A percentile compares a stretch with the other conserved stretches of the same genome.
Conservation (phyloP, 2,888 invertebrate genomes). For the Lamellibrachia satsuma region DNA sequence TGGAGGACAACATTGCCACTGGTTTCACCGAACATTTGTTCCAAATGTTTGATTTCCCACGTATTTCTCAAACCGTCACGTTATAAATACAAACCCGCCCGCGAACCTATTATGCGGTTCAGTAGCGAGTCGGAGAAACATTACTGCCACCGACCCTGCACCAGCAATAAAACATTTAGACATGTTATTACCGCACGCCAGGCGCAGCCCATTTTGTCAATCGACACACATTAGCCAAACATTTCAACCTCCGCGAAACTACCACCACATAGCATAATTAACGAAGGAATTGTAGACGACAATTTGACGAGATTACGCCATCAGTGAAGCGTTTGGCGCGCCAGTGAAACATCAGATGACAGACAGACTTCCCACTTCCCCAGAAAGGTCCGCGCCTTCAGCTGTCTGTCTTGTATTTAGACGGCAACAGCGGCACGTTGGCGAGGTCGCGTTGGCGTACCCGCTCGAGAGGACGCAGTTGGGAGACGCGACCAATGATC, state of each 20-base stretch:
- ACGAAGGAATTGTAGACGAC: neutral
- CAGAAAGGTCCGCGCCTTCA: neutral
- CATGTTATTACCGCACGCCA: neutral
- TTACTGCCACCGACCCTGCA: neutral
- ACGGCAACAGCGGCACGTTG: conserved; percentile 3
- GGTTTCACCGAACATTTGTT: too few species aligned
- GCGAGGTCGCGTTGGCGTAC: conserved; percentile 17
- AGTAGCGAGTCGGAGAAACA: neutral
- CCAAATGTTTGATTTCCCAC: too few species aligned
- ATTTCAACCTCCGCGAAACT: neutral
- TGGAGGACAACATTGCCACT: neutral
- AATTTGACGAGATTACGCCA: neutral
- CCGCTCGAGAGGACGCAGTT: neutral
- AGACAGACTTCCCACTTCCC: neutral
- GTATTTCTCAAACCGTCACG: neutral
- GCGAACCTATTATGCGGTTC: neutral
- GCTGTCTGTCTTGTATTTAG: neutral
- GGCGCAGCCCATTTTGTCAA: neutral
- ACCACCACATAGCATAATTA: neutral
- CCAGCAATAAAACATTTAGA: neutral
- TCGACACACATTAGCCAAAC: neutral
- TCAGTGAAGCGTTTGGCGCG: neutral
- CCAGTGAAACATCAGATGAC: neutral
- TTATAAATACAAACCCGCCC: too few species aligned
- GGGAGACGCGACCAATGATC: neutral